Percentiles rank a stretch among this genome's conserved stretches.
phyloP scores from a whole-genome alignment of 2,113 vertebrate genomes.

The Ceratotherium simum region DNA sequence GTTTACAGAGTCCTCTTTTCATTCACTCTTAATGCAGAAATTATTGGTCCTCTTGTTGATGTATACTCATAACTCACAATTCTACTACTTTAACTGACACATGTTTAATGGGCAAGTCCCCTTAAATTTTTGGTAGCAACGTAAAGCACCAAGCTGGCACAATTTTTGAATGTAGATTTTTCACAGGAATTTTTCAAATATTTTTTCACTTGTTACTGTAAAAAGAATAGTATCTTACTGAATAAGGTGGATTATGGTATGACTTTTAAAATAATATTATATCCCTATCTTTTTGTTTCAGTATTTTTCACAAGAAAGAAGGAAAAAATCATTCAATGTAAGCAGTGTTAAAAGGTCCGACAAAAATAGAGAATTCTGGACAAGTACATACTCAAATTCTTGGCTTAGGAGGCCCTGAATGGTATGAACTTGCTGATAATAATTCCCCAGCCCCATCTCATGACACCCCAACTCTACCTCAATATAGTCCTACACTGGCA shows the following conservation, averaged over 20 bases:
- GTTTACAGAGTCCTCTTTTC: background rate
- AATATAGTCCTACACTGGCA: background rate
- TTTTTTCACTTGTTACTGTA: background rate
- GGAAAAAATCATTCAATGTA: background rate
- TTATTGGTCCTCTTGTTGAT: background rate
- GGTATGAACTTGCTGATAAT: background rate
- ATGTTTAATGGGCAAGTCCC: background rate
- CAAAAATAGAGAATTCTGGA: background rate
- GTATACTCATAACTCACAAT: background rate
- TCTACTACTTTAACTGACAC: background rate
- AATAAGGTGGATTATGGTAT: background rate
- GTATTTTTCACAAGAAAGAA: slow-evolving; percentile 2
- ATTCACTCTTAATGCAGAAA: background rate
- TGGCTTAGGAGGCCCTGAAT: background rate
- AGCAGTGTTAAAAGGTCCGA: background rate
- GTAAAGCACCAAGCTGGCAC: background rate
- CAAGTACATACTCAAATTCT: background rate
- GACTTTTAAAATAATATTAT: background rate
- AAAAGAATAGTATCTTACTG: background rate
- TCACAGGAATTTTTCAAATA: background rate
- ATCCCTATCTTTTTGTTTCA: background rate
- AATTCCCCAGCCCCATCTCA: background rate
- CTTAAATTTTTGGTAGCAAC: background rate
- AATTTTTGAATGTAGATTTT: background rate
- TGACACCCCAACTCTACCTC: background rate